Evolutionary conservation across 2,797 vertebrate genomes (phyloP), one percentile per base, ranked within the genome.

Genomic region (Chaenodraco wilsoni): DNA sequence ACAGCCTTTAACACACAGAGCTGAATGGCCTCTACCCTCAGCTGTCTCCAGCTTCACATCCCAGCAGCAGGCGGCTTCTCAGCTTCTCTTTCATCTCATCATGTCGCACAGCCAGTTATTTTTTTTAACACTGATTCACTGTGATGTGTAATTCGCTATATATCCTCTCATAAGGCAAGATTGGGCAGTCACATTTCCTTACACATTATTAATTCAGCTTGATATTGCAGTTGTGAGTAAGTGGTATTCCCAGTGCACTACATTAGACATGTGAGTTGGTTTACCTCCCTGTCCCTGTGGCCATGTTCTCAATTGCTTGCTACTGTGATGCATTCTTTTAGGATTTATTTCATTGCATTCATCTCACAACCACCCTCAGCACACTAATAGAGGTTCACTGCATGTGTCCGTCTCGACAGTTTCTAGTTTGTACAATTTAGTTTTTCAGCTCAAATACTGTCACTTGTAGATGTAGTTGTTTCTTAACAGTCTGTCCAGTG

Each of bases 401-500:
- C 19, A 46, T 21, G 6, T 46, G 6, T 33, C n/a, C 5, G 3
- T 57, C 55, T 66, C 44, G 17, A 51, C 33, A 27, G 40, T 44
- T 17, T 66, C 31, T 45, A 33, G 50, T 69, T 69, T 52, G 31
- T 21, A 44, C 17, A 21, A 52, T 11, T 51, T 45, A 23, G 46
- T 59, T 69, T 64, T 55, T 37, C 4, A 37, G 11, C 56, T 54
- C 5, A 43, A 31, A 46, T 59, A 33, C 48, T 57, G 31, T 10
- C 21, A 23, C n/a, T 61, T 44, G 19, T 48, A 61, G 31, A 62
- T 57, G 11, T 43, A 48, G 13, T 70, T 80, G n/a, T 65, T 87
- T 81, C 90, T 93, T 93, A 91, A 94, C 90, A 31, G 21, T 74
- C 49, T 7, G 41, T 69, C 64, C 78, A 96, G 95, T 96, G 91